Evolutionary conservation across 2,113 vertebrate species (phyloP), one percentile per base, ranked within the genome.

Genomic region (Pardalotus punctatus): DNA sequence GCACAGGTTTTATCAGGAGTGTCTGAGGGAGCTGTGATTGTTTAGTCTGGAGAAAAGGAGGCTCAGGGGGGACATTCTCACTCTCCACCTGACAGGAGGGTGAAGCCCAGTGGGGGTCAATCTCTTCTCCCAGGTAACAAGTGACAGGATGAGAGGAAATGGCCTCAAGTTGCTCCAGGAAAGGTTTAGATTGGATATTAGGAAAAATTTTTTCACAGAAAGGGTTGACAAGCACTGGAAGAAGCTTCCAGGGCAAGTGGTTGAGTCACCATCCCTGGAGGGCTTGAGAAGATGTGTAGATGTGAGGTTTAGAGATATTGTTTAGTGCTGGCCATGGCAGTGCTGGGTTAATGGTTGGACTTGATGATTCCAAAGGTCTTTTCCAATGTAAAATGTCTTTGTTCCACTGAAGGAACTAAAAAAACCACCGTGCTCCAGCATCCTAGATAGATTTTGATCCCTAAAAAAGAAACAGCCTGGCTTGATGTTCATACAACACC

Each of bases 361-460:
- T 27, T 2, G 1, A 36, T 24, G n/a, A 20, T 40, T 57, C 25
- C 33, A 40, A 35, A 86, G 53, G 35, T 36, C 21, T 47, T 80
- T 86, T 36, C 60, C 45, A 60, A 40, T 24, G 18, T 57, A 57
- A 76, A 76, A 50, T 50, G 31, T 6, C 42, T 58, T 57, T 76
- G 29, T 36, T 23, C 23, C 4, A 1, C 33, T 45, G 54, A 61
- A 87, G 29, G 51, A 74, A 61, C 3, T 48, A 16, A 54, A 48
- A 54, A 58, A 38, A 3, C 1, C 16, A 11, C 45, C 0, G 0
- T 66, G 23, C 15, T 40, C 10, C 50, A 82, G 22, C 42, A 94
- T 67, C 85, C 79, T 24, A 40, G 79, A 90, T 27, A 71, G 42
- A n/a, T 93, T 73, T 58, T 77, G 74, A 77, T 69, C 64, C 67